Evolutionary conservation across 2,888 invertebrate species (phyloP), one percentile per base, ranked within the genome.

Genomic region (Oeneis ivallda): DNA sequence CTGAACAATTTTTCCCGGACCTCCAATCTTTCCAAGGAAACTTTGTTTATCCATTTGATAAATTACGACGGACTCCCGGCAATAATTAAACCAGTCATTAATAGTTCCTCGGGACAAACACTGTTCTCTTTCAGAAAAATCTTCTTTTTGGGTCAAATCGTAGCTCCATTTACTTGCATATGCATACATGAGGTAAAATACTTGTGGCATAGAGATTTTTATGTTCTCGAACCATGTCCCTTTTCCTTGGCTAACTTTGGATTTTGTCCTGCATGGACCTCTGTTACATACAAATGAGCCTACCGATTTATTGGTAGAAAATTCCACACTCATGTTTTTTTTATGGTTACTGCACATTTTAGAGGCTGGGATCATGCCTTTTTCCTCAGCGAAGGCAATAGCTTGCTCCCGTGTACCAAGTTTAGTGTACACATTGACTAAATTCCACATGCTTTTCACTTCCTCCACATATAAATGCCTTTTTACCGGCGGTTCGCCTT

Each of bases 401-500:
- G 43, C 43, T 43, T n/a, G 43, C n/a, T 43, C 43, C n/a, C n/a
- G 43, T 13, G 43, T 43, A n/a, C 43, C 43, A n/a, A 43, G 43
- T n/a, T 43, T 43, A 6, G n/a, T 1, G 43, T 43, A 43, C 13
- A 43, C 43, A n/a, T 1, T 43, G 1, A 43, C 6, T n/a, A 43
- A n/a, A n/a, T 43, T 13, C 43, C 43, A 43, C 43, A n/a, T 43
- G 8, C n/a, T n/a, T 43, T 43, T 43, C 2, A 43, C 2, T 43
- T 43, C 43, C 8, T 43, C n/a, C n/a, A 43, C 43, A 43, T 43
- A n/a, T 43, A 43, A 43, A 43, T 43, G 43, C n/a, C 43, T 13
- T 43, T 43, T 43, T n/a, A 43, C 43, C n/a, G 43, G 43, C 43
- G 43, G 43, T 43, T 43, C 43, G n/a, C 43, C 43, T n/a, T 43